Conservation (phyloP, 1,140 invertebrate genomes). For the Apis florea region DNA sequence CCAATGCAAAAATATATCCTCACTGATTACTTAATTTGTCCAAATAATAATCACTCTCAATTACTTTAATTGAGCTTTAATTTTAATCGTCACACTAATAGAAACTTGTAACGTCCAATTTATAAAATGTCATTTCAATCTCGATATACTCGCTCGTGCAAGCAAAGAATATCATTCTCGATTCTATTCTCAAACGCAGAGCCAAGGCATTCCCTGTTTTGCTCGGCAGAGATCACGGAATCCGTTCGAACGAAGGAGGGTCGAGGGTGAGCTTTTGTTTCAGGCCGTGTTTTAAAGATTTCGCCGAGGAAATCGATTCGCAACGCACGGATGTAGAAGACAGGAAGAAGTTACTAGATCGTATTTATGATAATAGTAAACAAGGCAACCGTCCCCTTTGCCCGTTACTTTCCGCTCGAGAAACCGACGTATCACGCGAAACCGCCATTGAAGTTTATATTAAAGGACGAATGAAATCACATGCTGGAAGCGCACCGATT, state of each 20-base stretch:
- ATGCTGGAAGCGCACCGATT: slow-evolving; percentile 39
- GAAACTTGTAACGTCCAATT: too few relatives aligned
- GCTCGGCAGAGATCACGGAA: background rate
- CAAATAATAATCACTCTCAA: too few relatives aligned
- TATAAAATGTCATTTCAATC: too few relatives aligned
- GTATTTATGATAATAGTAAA: slow-evolving; percentile 52
- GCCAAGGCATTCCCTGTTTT: too few relatives aligned
- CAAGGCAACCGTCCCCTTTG: slow-evolving; percentile 27
- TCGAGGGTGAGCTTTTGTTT: background rate
- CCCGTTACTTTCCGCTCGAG: slow-evolving; percentile 32
- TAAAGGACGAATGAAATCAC: slow-evolving; percentile 51
- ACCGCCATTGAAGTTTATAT: slow-evolving; percentile 37
- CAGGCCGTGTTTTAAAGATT: background rate
- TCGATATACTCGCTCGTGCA: too few relatives aligned
- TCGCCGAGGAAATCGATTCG: slow-evolving; percentile 34
- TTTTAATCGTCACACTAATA: too few relatives aligned
- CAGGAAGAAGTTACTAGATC: slow-evolving; percentile 44
- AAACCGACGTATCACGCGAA: slow-evolving; percentile 29
- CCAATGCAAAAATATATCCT: too few relatives aligned
- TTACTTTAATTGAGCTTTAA: too few relatives aligned
- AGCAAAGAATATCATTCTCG: too few relatives aligned
- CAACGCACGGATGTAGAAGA: slow-evolving; percentile 13
- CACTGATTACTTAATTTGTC: too few relatives aligned
- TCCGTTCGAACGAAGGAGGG: background rate
- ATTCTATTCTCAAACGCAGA: too few relatives aligned